phyloP scores from a whole-genome alignment of 2,888 invertebrate species.

The Oasisia sp. region DNA sequence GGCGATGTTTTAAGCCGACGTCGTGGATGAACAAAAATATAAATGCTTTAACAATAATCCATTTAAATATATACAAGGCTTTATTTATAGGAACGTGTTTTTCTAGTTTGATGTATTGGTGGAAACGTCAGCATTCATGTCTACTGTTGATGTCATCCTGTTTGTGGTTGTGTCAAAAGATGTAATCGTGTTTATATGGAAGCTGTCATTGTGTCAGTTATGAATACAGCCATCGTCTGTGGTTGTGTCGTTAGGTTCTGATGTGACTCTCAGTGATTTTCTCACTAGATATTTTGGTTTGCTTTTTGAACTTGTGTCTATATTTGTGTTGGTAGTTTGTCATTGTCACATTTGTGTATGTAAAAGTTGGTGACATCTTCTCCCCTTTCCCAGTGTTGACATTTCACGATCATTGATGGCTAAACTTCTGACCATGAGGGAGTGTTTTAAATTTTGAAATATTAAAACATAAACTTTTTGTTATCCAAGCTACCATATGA shows the following conservation, averaged over 20 bases:
- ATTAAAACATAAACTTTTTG: neutral
- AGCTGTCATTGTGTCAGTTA: neutral
- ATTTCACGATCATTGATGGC: neutral
- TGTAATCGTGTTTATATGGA: neutral
- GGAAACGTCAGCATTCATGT: neutral
- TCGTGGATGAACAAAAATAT: neutral
- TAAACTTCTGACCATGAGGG: too few relatives aligned
- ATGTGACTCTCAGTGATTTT: neutral
- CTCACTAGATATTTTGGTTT: neutral
- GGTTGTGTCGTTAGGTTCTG: neutral
- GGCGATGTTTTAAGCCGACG: neutral
- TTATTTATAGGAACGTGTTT: neutral
- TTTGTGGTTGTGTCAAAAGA: neutral
- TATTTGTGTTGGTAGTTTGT: neutral
- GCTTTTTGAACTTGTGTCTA: neutral
- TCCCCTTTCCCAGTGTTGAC: neutral
- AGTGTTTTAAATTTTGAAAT: neutral
- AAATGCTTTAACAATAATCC: neutral
- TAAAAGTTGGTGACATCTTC: neutral
- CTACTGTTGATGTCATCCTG: neutral
- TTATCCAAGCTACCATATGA: neutral
- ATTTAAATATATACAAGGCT: neutral
- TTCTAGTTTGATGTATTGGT: neutral
- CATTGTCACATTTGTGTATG: neutral
- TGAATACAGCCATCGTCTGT: neutral